Conservation (phyloP, 1,140 invertebrate species). For the Thaumatotibia leucotreta region DNA sequence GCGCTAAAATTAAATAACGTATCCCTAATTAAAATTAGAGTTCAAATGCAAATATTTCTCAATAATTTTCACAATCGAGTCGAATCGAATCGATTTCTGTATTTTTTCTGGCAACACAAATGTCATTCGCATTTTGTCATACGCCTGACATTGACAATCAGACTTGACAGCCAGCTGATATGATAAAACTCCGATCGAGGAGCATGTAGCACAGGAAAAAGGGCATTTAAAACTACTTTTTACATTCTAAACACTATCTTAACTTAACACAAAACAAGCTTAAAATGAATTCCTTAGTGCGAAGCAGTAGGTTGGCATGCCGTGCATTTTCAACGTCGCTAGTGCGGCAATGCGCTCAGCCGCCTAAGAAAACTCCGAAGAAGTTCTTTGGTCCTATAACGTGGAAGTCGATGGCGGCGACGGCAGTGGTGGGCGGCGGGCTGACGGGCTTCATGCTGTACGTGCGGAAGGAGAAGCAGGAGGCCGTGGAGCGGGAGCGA, state of each 20-base stretch:
- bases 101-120: neutral
- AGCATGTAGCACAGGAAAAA: slow-evolving; percentile 4
- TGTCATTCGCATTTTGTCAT: neutral
- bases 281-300: slow-evolving; percentile 56
- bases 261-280: slow-evolving; percentile 12
- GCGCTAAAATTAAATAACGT: neutral
- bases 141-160: neutral
- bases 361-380: slow-evolving; percentile 48
- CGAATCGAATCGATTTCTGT: neutral
- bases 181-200: neutral
- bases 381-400: slow-evolving; percentile 80
- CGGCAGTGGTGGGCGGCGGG: slow-evolving; percentile 79
- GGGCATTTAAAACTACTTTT: neutral
- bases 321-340: slow-evolving; percentile 48
- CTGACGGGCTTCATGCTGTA: slow-evolving; percentile 86
- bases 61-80: neutral
- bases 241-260: neutral
- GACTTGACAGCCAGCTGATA: slow-evolving; percentile 6
- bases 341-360: slow-evolving; percentile 43
- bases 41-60: neutral
- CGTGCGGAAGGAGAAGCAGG: slow-evolving; percentile 85
- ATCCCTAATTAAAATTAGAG: neutral
- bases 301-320: slow-evolving; percentile 30
- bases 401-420: slow-evolving; percentile 85
- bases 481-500: slow-evolving; percentile 84